Base-by-base conservation (phyloP, 2,888 invertebrate genomes). In the Loripinus fragilis region DNA sequence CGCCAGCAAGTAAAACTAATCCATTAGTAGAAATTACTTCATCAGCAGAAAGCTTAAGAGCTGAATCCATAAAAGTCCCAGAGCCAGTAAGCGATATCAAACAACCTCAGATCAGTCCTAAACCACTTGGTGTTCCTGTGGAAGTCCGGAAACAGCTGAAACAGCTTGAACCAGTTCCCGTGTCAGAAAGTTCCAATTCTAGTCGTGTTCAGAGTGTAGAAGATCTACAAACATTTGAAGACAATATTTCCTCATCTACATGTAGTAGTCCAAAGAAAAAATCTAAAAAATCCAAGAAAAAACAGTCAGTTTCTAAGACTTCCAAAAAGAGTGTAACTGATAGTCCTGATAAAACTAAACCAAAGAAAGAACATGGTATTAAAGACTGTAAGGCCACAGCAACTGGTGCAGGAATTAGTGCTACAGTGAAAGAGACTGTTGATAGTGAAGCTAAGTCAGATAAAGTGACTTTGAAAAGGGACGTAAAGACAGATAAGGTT, bases 261-360 rank as follows among this genome's bases (percentile, higher is more conserved):
- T 17, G 70, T 12, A 76, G 76, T 33, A 76, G 76, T 66, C 76
- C 76, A 67, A 76, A 71, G 71, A 70, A 64, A 28, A 60, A 33
- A 20, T 33, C 30, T 20, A 60, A 60, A 20, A 60, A 30, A 33
- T 30, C 60, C 15, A 60, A 60, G 28, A 38, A 8, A 38, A 60
- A 60, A 33, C 25, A 60, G 17, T 30, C 28, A 2, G 28, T 2
- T 33, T 60, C 60, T 3, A 10, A 60, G 5, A 25, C 25, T 52
- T 52, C 52, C 12, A 52, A 8, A 20, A 52, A 52, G n/a, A 52
- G 25, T 17, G 52, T 25, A n/a, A 25, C 25, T 20, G 52, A 5
- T 20, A n/a, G 45, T 45, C 45, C 25, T 52, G 2, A 7, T 25
- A 25, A 52, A 23, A 25, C 23, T 7, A 52, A 52, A 25, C 25